Base-by-base conservation (phyloP, 2,888 invertebrate genomes). In the Sycophila texana region DNA sequence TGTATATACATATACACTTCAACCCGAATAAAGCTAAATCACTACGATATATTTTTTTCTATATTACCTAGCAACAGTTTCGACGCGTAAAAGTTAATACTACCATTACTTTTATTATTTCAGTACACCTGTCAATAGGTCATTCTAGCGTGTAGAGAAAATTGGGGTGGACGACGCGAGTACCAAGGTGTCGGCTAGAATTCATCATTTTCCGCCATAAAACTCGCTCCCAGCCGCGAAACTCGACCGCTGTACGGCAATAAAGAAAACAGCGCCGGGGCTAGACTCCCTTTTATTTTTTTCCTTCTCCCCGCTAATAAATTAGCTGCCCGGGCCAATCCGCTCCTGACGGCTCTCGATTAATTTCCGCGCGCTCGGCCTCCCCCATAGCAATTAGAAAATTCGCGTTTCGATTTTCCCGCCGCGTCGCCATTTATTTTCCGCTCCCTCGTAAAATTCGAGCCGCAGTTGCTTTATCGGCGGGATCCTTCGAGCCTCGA, bases 391-490 rank as follows among this genome's bases (percentile, higher is more conserved):
- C 72, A 72, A 73, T 75, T 73, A 80, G 55, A 72, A 72, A 76
- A 67, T 72, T 49, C 53, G 61, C 13, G 60, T 79, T 79, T 60
- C 75, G 65, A 71, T 74, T 71, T 66, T 65, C 20, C 53, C 20
- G 22, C 20, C 18, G 55, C 77, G 30, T 39, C 39, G 39, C 58
- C 77, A 58, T 77, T 63, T 65, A 77, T 77, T 77, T 71, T 51
- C 71, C 16, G n/a, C 22, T 55, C 30, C 63, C 70, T 74, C 74
- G 39, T 74, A 70, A 79, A 79, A 79, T 71, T 75, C 66, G 58
- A 75, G 71, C 63, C 60, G 53, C 68, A 71, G 65, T 65, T 57
- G 71, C 70, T 79, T 75, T 75, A 79, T 75, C 55, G 74, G 68
- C 39, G 70, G 60, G 26, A 26, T 26, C 26, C 26, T 26, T 26